These are phyloP conservation scores for Butorides virescens DNA, from an alignment of 2,113 vertebrate species.

Conservation along the genomic window DNA sequence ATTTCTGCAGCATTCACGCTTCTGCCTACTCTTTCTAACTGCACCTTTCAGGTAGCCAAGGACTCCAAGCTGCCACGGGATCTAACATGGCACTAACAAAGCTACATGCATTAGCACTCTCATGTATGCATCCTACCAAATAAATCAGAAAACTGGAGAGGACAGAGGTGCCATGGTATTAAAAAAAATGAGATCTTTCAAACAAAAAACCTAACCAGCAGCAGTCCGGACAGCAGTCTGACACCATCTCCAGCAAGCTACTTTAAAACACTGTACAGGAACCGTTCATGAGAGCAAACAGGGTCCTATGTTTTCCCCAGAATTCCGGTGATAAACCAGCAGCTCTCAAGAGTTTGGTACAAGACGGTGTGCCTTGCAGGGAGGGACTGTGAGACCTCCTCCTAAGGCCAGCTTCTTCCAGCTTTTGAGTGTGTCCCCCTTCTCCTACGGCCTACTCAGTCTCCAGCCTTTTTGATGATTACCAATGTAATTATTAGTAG, in stretches of 20 bases:
- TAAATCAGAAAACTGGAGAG: not conserved
- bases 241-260: not conserved
- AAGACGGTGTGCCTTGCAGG: rapidly evolving
- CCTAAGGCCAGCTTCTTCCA: not conserved
- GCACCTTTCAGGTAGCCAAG: not conserved
- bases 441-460: not conserved
- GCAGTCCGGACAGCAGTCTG: not conserved
- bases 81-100: not conserved
- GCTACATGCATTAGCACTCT: not conserved
- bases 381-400: too few relatives aligned
- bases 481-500: too few relatives aligned
- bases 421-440: too few relatives aligned
- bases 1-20: not conserved
- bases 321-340: not conserved
- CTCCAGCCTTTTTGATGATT: not conserved
- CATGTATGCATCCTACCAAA: rapidly evolving
- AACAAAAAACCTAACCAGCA: not conserved
- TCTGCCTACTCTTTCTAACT: not conserved
- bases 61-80: not conserved
- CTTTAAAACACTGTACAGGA: not conserved
- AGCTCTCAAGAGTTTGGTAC: not conserved
- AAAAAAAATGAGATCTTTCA: not conserved
- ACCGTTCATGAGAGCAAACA: not conserved
- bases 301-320: not conserved
- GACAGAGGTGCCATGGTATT: not conserved